phyloP scores from a whole-genome alignment of 2,113 vertebrate species.

The western clawed frog (Xenopus tropicalis) region DNA sequence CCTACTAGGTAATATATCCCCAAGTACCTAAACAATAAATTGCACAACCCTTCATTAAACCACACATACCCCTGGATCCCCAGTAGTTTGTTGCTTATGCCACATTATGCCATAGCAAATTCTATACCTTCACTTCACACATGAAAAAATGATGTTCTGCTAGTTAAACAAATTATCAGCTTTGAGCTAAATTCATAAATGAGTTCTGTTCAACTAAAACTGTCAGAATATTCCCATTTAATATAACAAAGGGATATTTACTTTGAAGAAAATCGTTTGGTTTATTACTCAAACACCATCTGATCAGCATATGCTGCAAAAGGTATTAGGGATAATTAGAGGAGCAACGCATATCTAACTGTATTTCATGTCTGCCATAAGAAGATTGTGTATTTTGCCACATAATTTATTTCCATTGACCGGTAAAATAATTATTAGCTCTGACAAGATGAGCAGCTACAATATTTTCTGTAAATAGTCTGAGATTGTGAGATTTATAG shows the following conservation, averaged over 20 bases:
- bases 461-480: constrained; percentile 21
- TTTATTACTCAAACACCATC: constrained; percentile 10
- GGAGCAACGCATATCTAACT: neutral
- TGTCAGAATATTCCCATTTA: neutral
- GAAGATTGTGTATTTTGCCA: neutral
- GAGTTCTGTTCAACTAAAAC: neutral
- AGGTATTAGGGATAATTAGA: constrained; percentile 4
- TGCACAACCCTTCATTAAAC: too few relatives aligned
- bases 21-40: too few relatives aligned
- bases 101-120: too few relatives aligned
- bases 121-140: too few relatives aligned
- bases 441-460: constrained; percentile 23
- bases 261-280: constrained; percentile 11
- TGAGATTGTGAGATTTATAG: constrained; percentile 7
- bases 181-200: too few relatives aligned
- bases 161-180: too few relatives aligned
- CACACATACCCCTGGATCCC: too few relatives aligned
- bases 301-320: constrained; percentile 18
- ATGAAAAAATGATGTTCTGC: too few relatives aligned
- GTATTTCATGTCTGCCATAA: neutral
- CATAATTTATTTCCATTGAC: constrained; percentile 21
- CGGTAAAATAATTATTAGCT: constrained; percentile 15
- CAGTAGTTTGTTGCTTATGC: too few relatives aligned
- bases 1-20: too few relatives aligned
- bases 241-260: constrained; percentile 1